A percentile compares a stretch with the other conserved stretches of the same genome.
These are phyloP conservation scores for Papilio polytes DNA, from an alignment of 1,140 invertebrate genomes.

Conservation along the genomic window DNA sequence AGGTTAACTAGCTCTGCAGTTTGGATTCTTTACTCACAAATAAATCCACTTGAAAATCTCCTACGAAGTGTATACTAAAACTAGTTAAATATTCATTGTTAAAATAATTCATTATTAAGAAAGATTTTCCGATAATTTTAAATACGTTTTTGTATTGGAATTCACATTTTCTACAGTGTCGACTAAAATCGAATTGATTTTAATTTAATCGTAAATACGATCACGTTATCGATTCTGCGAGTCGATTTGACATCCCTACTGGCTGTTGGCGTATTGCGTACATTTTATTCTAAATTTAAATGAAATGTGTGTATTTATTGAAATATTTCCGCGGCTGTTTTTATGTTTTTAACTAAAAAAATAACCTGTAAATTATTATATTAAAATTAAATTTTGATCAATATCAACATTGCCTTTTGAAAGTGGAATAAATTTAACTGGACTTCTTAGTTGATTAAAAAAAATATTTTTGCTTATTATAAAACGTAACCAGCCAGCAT, in stretches of 20 bases:
- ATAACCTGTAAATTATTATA: neutral
- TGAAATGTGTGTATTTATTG: constrained; percentile 45
- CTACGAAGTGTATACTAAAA: too few relatives aligned
- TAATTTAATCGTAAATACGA: constrained; percentile 73
- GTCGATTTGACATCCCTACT: constrained; percentile 52
- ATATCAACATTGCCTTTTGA: neutral
- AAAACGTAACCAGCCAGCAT: too few relatives aligned
- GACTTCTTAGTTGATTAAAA: too few relatives aligned
- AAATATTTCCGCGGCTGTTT: constrained; percentile 43
- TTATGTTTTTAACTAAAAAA: constrained; percentile 18
- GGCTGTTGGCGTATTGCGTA: constrained; percentile 40
- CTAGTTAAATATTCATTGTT: too few relatives aligned
- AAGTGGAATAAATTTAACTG: neutral
- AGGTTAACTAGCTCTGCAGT: too few relatives aligned
- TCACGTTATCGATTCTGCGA: constrained; percentile 68
- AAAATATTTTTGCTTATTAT: too few relatives aligned
- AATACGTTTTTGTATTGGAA: neutral
- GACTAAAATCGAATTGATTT: constrained; percentile 66
- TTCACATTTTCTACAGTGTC: constrained; percentile 30
- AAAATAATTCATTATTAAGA: too few relatives aligned
- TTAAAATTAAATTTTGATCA: neutral
- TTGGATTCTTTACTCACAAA: neutral
- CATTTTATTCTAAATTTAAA: constrained; percentile 57
- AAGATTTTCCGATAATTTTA: too few relatives aligned
- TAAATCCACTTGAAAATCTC: too few relatives aligned